Conservation (phyloP, 2,888 invertebrate genomes). For the Erebia palarica region DNA sequence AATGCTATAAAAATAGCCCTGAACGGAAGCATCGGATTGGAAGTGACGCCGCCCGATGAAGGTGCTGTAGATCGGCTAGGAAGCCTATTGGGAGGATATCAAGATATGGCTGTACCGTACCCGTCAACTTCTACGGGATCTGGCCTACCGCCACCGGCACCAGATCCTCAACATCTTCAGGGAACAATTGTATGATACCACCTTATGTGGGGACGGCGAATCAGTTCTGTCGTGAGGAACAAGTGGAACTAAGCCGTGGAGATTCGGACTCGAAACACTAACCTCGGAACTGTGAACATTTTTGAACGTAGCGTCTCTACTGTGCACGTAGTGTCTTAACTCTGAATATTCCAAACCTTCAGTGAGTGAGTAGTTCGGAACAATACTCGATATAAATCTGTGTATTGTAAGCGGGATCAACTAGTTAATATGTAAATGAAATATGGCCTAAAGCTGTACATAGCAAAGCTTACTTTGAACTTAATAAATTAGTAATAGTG, state of each 20-base stretch:
- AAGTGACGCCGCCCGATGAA: constrained; percentile 88
- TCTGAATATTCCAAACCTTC: constrained; percentile 39
- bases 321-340: constrained; percentile 46
- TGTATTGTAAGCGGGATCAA: constrained; percentile 78
- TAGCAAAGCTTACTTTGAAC: constrained; percentile 51
- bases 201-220: constrained; percentile 95
- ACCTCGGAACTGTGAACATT: constrained; percentile 48
- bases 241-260: constrained; percentile 83
- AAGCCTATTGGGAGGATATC: constrained; percentile 68
- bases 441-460: constrained; percentile 59
- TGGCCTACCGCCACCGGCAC: constrained; percentile 60
- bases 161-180: constrained; percentile 89
- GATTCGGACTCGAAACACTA: constrained; percentile 33
- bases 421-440: constrained; percentile 72
- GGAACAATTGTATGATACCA: constrained; percentile 98
- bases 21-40: constrained; percentile 93
- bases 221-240: constrained; percentile 89
- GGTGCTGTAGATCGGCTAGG: constrained; percentile 77
- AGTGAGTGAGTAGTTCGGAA: constrained; percentile 41
- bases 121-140: constrained; percentile 65
- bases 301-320: constrained; percentile 66
- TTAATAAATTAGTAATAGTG: constrained; percentile 46
- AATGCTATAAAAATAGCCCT: constrained; percentile 93
- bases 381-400: constrained; percentile 37
- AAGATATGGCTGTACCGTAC: constrained; percentile 75